Evolutionary conservation across 2,113 vertebrate genomes (phyloP).

Genomic region (Prietella phreatophila): DNA sequence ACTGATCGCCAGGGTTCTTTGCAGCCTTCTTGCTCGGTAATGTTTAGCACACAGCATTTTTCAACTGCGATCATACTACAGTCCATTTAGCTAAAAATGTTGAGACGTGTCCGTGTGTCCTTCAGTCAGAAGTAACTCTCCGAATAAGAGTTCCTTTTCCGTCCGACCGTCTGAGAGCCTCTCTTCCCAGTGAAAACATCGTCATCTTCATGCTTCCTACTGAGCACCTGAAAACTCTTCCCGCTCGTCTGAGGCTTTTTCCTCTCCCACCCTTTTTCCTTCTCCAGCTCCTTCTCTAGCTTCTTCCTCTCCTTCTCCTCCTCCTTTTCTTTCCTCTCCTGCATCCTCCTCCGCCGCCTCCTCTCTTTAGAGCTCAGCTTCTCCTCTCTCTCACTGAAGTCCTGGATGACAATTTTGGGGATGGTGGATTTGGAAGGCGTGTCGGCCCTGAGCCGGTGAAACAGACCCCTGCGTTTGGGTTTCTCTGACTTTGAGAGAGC

Average conservation of each 20-base stretch:
- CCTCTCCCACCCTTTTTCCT: constrained; percentile 62
- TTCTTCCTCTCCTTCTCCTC: constrained; percentile 69
- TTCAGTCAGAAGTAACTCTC: constrained; percentile 77
- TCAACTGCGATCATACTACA: not conserved
- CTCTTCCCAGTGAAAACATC: constrained; percentile 24
- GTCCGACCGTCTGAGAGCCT: constrained; percentile 48
- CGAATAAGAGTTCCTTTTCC: constrained; percentile 64
- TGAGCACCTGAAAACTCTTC: constrained; percentile 75
- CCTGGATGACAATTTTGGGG: constrained; percentile 76
- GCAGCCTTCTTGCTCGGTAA: not conserved
- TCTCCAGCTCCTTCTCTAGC: constrained; percentile 64
- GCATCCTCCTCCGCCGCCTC: constrained; percentile 67
- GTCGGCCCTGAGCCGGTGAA: constrained; percentile 64
- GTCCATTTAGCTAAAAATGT: not conserved
- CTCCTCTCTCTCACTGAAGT: constrained; percentile 68
- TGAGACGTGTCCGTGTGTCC: not conserved
- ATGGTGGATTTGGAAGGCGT: constrained; percentile 61
- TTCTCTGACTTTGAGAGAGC: not conserved
- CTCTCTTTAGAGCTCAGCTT: constrained; percentile 68
- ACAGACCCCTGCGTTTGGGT: constrained; percentile 65
- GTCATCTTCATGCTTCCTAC: constrained; percentile 40
- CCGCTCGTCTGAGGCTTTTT: constrained; percentile 76
- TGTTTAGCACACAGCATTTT: not conserved
- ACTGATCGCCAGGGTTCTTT: not conserved
- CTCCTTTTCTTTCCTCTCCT: constrained; percentile 68